phyloP scores from a whole-genome alignment of 2,888 invertebrate species.

The Andrena marginata region DNA sequence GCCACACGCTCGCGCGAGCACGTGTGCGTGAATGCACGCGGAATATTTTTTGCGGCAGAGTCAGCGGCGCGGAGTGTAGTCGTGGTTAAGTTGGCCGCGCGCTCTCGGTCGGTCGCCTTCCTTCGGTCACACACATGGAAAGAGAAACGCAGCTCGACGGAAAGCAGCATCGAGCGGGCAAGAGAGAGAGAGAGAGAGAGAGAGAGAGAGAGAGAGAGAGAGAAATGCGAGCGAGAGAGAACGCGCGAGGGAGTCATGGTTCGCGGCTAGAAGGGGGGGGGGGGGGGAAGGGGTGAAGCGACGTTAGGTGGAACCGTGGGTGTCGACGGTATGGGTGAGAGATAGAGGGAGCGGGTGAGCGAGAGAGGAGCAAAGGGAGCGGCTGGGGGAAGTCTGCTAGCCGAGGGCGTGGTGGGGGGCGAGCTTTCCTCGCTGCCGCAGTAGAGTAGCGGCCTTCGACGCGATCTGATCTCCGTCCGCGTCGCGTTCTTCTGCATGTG shows the following conservation, averaged over 20 bases:
- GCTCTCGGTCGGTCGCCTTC: constrained; percentile 55
- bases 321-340: constrained; percentile 30
- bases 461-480: constrained; percentile 76
- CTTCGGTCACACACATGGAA: constrained; percentile 38
- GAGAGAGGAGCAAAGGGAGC: constrained; percentile 24
- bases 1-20: constrained; percentile 53
- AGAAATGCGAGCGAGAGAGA: too few species aligned
- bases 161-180: not conserved
- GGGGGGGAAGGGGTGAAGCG: not conserved
- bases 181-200: constrained; percentile 27
- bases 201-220: constrained; percentile 30
- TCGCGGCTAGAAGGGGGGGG: constrained; percentile 5
- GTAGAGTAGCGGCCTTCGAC: constrained; percentile 85
- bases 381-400: constrained; percentile 51
- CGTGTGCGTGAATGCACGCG: constrained; percentile 77
- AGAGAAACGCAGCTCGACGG: constrained; percentile 28
- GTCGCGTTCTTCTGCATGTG: constrained; percentile 46
- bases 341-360: constrained; percentile 28
- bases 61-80: constrained; percentile 62
- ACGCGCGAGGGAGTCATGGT: constrained; percentile 16
- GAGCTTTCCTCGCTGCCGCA: constrained; percentile 78
- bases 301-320: constrained; percentile 34
- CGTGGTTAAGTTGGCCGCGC: constrained; percentile 74
- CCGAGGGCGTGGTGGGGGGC: constrained; percentile 63
- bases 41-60: constrained; percentile 72